phyloP scores from a whole-genome alignment of 2,888 invertebrate species.

The Agrotis ipsilon region DNA sequence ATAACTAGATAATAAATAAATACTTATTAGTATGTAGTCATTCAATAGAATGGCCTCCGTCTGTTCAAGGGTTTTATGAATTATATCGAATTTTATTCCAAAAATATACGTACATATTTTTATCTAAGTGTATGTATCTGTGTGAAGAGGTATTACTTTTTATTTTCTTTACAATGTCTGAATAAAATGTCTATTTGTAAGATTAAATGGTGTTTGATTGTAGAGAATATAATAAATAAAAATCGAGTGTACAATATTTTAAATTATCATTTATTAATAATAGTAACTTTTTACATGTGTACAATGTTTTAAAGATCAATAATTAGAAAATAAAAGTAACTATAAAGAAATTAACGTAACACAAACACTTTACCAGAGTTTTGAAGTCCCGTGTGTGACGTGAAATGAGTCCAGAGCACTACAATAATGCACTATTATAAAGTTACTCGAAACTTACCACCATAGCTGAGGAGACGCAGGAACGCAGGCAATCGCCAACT shows the following conservation, averaged over 20 bases:
- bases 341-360: slow-evolving; percentile 65
- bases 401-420: slow-evolving; percentile 71
- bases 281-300: slow-evolving; percentile 68
- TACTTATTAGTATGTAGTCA: slow-evolving; percentile 67
- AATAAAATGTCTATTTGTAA: slow-evolving; percentile 89
- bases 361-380: slow-evolving; percentile 72
- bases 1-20: slow-evolving; percentile 60
- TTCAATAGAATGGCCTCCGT: slow-evolving; percentile 74
- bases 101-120: slow-evolving; percentile 86
- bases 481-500: slow-evolving; percentile 78
- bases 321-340: slow-evolving; percentile 61
- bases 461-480: slow-evolving; percentile 60
- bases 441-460: slow-evolving; percentile 87
- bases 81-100: slow-evolving; percentile 87
- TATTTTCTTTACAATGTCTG: slow-evolving; percentile 89
- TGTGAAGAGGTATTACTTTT: slow-evolving; percentile 85
- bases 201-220: slow-evolving; percentile 70
- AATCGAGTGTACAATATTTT: slow-evolving; percentile 71
- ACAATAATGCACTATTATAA: slow-evolving; percentile 83
- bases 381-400: slow-evolving; percentile 65
- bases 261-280: slow-evolving; percentile 63
- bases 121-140: slow-evolving; percentile 86
- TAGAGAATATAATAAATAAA: slow-evolving; percentile 73
- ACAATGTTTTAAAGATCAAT: slow-evolving; percentile 60
- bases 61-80: slow-evolving; percentile 77